Base-by-base conservation (phyloP, 1,140 invertebrate genomes). In the Acromyrmex heyeri region DNA sequence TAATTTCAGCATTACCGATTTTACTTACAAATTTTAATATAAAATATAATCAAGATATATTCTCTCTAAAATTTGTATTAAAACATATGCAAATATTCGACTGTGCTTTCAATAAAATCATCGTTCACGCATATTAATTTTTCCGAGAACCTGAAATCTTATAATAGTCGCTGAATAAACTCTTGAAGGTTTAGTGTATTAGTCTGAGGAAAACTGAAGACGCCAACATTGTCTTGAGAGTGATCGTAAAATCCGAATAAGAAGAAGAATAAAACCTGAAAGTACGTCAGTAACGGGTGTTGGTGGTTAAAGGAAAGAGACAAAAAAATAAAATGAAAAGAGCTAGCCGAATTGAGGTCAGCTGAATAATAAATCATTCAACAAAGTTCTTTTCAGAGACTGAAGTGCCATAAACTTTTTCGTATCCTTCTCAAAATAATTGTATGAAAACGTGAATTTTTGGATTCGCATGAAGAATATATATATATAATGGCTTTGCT, bases 281-380 rank as follows among this genome's bases (percentile, higher is more conserved):
- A 30, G 50, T 21, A 55, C 18, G 16, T 7, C 24, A 8, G 18
- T 75, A 59, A 44, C 14, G 24, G 6, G 21, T 24, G 24, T 57
- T 24, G 27, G 34, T 27, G 10, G 61, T 24, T 79, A 24, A 1
- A 69, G n/a, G 10, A 16, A 30, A 2, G 34, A 7, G 5, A 18
- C 21, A 72, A 59, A 88, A 50, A 38, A 38, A n/a, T 0, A 27
- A 38, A 61, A 65, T 83, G 81, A 87, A 90, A 87, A 88, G 62
- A 53, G 12, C 6, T 18, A 70, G n/a, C 72, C 65, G 57, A 69
- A 83, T 88, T 69, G 57, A 73, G 86, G 88, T 86, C 75, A 65
- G 44, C 3, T 55, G 65, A 85, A 79, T 78, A 87, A 88, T 78
- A 73, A 67, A 88, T 85, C 86, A 69, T 44, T 72, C 53, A 53